Percentiles rank a stretch among this genome's conserved stretches.
Evolutionary conservation across 1,140 invertebrate species (phyloP).

Genomic region (Anastrepha ludens): DNA sequence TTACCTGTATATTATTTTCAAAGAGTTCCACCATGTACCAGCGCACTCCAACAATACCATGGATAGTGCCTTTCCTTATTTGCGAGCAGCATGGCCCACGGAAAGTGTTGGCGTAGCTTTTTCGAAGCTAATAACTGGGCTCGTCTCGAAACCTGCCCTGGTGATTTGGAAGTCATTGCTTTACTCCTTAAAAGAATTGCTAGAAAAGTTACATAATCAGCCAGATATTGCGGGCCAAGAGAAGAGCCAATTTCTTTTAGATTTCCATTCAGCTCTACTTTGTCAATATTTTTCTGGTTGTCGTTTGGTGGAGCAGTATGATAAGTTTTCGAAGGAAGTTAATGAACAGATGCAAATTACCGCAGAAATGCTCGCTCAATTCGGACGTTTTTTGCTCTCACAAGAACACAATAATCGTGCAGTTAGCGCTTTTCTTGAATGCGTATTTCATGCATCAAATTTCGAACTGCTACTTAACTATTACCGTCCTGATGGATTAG

Average conservation of each 20-base stretch:
- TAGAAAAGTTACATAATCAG: constrained; percentile 54
- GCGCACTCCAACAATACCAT: not conserved
- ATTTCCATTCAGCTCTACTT: constrained; percentile 66
- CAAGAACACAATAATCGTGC: constrained; percentile 66
- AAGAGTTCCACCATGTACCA: constrained; percentile 14
- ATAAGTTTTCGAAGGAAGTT: constrained; percentile 56
- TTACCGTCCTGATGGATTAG: constrained; percentile 66
- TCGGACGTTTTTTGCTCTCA: constrained; percentile 62
- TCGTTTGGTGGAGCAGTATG: constrained; percentile 65
- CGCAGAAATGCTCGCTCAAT: constrained; percentile 60
- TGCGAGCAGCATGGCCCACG: constrained; percentile 64
- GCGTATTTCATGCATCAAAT: constrained; percentile 61
- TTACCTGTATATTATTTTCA: constrained; percentile 38
- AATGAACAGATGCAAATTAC: constrained; percentile 49
- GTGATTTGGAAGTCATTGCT: constrained; percentile 70
- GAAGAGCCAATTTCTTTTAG: constrained; percentile 61
- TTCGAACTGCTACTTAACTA: constrained; percentile 63
- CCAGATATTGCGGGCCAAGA: constrained; percentile 56
- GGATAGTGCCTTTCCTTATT: constrained; percentile 17
- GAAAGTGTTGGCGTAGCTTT: constrained; percentile 64
- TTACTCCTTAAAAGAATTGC: constrained; percentile 62
- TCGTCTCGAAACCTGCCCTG: constrained; percentile 70
- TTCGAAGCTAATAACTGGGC: constrained; percentile 62
- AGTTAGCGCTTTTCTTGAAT: constrained; percentile 69
- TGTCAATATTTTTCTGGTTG: constrained; percentile 67